A percentile compares a stretch with the other conserved stretches of the same genome.
These are phyloP conservation scores for Equus quagga DNA, from an alignment of 2,113 vertebrate genomes.

Conservation along the genomic window DNA sequence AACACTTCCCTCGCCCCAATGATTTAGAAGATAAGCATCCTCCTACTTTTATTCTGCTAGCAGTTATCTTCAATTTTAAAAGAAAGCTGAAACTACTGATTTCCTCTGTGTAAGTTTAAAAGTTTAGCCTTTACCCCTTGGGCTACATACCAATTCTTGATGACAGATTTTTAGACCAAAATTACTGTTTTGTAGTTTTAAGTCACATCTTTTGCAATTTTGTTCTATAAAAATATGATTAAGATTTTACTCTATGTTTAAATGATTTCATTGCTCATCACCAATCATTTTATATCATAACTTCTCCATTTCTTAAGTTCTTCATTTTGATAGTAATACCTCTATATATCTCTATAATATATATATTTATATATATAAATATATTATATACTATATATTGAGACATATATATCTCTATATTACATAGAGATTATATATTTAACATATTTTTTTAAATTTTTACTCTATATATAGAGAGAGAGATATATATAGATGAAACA, in stretches of 20 bases:
- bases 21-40: not conserved
- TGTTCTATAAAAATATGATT: not conserved
- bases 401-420: too few relatives aligned
- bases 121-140: not conserved
- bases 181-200: not conserved
- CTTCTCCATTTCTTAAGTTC: not conserved
- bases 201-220: not conserved
- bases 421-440: too few relatives aligned
- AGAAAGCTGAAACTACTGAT: not conserved
- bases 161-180: conserved; percentile 19
- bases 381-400: too few relatives aligned
- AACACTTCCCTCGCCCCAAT: not conserved
- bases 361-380: too few relatives aligned
- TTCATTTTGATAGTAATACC: not conserved
- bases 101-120: not conserved
- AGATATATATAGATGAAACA: not conserved
- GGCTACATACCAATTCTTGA: not conserved
- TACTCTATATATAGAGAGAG: too few relatives aligned
- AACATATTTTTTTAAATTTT: too few relatives aligned
- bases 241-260: not conserved
- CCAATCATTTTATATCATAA: not conserved
- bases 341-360: not conserved
- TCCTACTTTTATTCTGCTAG: not conserved
- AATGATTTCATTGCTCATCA: not conserved
- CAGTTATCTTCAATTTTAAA: not conserved